A percentile compares a stretch with the other conserved stretches of the same genome.
Conservation (phyloP, 2,113 vertebrate genomes). For the Hepsetus odoe region DNA sequence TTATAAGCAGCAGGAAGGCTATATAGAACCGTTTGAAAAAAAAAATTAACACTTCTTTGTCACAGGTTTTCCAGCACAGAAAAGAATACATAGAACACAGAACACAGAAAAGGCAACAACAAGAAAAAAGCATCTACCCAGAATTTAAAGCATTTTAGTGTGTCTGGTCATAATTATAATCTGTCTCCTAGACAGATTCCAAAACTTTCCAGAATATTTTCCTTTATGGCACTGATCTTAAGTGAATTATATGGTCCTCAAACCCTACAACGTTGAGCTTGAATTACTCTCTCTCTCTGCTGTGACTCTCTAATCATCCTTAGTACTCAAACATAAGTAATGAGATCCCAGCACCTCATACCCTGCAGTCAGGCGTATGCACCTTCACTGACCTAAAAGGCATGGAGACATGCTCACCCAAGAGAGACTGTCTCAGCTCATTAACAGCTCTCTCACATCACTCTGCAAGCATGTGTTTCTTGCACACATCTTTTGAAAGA, state of each 20-base stretch:
- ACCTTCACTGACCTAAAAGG: slow-evolving; percentile 10
- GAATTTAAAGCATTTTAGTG: too few species aligned
- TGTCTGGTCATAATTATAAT: too few species aligned
- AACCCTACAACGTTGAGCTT: background rate
- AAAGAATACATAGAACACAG: too few species aligned
- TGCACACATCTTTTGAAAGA: slow-evolving; percentile 12
- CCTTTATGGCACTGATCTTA: background rate
- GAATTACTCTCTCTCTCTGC: background rate
- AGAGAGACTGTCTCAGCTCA: slow-evolving; percentile 22
- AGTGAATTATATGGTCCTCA: background rate
- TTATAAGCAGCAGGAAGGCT: too few species aligned
- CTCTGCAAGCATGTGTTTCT: background rate
- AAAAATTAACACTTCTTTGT: too few species aligned
- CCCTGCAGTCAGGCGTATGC: background rate
- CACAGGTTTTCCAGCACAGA: too few species aligned
- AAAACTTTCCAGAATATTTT: too few species aligned
- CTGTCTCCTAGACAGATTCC: too few species aligned
- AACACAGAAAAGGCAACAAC: too few species aligned
- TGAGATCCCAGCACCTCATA: slow-evolving; percentile 14
- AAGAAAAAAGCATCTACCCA: too few species aligned
- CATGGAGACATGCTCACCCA: slow-evolving; percentile 10
- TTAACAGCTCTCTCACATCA: slow-evolving; percentile 34
- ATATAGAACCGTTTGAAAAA: too few species aligned
- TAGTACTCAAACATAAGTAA: slow-evolving; percentile 6
- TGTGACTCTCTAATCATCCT: background rate